A percentile compares a stretch with the other conserved stretches of the same genome.
phyloP scores from a whole-genome alignment of 2,888 invertebrate species.

The Tromatobia lineatoria region DNA sequence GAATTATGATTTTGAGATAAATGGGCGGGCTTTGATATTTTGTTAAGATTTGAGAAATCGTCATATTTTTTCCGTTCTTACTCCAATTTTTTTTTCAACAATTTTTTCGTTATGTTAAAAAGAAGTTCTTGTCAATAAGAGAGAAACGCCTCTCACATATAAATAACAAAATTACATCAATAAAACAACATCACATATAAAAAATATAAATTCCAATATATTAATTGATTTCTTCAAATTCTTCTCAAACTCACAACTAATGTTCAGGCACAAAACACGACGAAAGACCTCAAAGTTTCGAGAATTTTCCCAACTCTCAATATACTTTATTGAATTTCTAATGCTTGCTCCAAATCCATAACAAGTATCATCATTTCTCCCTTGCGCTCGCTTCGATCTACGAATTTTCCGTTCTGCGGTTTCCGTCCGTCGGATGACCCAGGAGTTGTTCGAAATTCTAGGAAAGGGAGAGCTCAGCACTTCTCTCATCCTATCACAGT shows the following conservation, averaged over 20 bases:
- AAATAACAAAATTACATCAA: no score
- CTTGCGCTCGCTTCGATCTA: background rate
- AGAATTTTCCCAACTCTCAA: background rate
- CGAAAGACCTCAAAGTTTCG: background rate
- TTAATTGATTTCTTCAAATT: background rate
- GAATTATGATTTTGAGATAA: background rate
- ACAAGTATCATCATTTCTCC: slow-evolving; percentile 9
- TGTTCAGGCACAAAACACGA: background rate
- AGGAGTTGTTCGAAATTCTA: slow-evolving; percentile 27
- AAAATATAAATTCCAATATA: background rate
- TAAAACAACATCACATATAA: no score
- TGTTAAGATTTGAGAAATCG: background rate
- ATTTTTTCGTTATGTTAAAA: no score
- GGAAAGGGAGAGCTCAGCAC: slow-evolving; percentile 47
- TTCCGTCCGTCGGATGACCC: slow-evolving; percentile 12
- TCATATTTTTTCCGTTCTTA: no score
- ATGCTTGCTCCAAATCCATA: slow-evolving; percentile 2
- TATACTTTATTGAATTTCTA: slow-evolving; percentile 10
- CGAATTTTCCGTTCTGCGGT: slow-evolving; percentile 26
- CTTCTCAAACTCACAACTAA: background rate
- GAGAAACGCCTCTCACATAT: no score
- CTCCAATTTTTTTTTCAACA: no score
- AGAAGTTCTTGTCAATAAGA: no score
- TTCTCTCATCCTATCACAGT: background rate
- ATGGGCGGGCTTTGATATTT: background rate